Base-by-base conservation (phyloP, 2,888 invertebrate species). In the Ferdinandea cuprea region DNA sequence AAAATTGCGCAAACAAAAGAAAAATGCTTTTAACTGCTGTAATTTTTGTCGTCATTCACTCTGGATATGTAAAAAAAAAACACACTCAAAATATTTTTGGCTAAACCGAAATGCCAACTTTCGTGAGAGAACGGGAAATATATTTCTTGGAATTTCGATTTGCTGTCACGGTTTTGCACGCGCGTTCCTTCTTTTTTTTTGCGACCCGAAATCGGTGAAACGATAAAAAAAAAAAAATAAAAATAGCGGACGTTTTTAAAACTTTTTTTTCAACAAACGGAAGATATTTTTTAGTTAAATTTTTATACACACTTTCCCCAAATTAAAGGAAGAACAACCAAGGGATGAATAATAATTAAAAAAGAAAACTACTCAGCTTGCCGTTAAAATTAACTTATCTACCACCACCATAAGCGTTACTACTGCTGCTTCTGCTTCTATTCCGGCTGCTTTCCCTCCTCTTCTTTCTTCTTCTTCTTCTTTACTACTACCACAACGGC, bases 351-450 rank as follows among this genome's bases (percentile, higher is more conserved):
- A 50, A 46, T 58, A 56, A 66, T 69, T 59, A 46, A 56, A 58
- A 63, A 65, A 35, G 40, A 71, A 48, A 63, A 63, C 78, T 63
- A 78, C 72, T 83, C 78, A 73, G 78, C 83, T 83, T 69, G 83
- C 72, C 61, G 68, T 68, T 83, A 63, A 78, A 78, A 78, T 78
- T 78, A 73, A 83, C 44, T 72, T 78, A 77, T 77, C 83, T 73
- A 68, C 78, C 63, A 76, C 65, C 65, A 78, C 52, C 54, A 66
- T 59, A 63, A 78, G 63, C 73, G 78, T 73, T 73, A 73, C 78
- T 83, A 71, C 50, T 65, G 66, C 77, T 66, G 48, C 68, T 79
- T 11, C 46, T 61, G 61, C 50, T 65, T 19, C 46, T 44, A 15
- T 44, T 73, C 32, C 59, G 52, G 25, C 52, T 73, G 32, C 63